phyloP scores from a whole-genome alignment of 2,113 vertebrate genomes.

The Microcebus jonahi region DNA sequence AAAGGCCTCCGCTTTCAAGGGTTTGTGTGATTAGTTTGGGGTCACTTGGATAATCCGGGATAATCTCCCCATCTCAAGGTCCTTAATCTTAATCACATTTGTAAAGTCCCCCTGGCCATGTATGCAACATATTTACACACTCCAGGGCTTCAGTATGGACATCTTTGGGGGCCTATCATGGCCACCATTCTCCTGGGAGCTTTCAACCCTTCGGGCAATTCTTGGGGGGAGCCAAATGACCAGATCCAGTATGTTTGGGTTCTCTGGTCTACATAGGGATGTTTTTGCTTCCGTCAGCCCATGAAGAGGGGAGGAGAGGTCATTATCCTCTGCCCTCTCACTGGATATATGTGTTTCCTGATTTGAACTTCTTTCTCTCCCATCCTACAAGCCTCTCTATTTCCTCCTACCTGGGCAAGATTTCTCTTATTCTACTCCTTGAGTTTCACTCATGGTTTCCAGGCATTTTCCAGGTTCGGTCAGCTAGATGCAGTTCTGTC shows the following conservation, averaged over 20 bases:
- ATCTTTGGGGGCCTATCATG: neutral
- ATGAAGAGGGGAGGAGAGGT: neutral
- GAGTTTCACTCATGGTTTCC: neutral
- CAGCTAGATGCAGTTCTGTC: neutral
- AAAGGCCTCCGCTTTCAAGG: neutral
- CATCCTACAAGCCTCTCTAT: neutral
- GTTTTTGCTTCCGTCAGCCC: neutral
- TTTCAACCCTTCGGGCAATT: neutral
- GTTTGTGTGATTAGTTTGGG: neutral
- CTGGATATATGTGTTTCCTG: neutral
- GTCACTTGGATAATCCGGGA: too few species aligned
- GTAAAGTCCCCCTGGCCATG: neutral
- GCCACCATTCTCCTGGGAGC: neutral
- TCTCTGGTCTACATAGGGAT: neutral
- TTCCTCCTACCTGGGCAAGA: neutral
- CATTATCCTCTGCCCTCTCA: neutral
- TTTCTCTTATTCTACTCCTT: neutral
- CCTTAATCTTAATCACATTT: neutral
- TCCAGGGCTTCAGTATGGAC: neutral
- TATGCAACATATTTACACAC: neutral
- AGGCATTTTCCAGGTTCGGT: neutral
- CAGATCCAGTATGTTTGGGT: neutral
- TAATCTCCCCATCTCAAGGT: neutral
- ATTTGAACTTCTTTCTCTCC: neutral
- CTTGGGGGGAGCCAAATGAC: neutral